A percentile compares a stretch with the other conserved stretches of the same genome.
Conservation (phyloP, 2,888 invertebrate genomes). For the Polymixis lichenea region DNA sequence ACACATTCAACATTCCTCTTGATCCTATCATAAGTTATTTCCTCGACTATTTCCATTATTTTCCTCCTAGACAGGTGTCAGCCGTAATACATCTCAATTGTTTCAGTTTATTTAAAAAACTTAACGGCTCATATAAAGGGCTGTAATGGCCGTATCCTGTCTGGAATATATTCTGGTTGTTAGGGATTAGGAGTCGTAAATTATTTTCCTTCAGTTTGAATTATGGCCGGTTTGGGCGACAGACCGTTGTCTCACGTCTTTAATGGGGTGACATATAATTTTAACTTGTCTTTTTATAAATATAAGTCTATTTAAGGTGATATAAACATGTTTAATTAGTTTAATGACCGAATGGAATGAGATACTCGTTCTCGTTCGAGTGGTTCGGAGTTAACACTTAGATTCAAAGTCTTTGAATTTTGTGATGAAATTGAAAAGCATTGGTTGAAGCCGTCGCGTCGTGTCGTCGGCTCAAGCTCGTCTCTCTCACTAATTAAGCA, state of each 20-base stretch:
- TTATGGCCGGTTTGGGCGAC: conserved; percentile 81
- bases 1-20: background rate
- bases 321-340: conserved; percentile 66
- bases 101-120: conserved; percentile 78
- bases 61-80: conserved; percentile 55
- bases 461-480: conserved; percentile 51
- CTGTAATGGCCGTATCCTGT: conserved; percentile 82
- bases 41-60: conserved; percentile 20
- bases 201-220: conserved; percentile 84
- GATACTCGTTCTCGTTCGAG: conserved; percentile 24
- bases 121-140: conserved; percentile 79
- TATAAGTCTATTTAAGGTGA: conserved; percentile 67
- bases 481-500: conserved; percentile 73
- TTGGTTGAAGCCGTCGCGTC: conserved; percentile 23
- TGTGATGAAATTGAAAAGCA: conserved; percentile 30
- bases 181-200: conserved; percentile 83
- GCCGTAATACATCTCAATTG: conserved; percentile 68
- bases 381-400: conserved; percentile 1
- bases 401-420: conserved; percentile 27
- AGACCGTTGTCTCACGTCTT: conserved; percentile 82
- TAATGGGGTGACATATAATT: conserved; percentile 79
- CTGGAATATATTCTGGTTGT: conserved; percentile 80
- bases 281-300: conserved; percentile 68
- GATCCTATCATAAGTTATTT: conserved; percentile 31
- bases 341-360: conserved; percentile 59